A percentile compares a stretch with the other conserved stretches of the same genome.
These are phyloP conservation scores for Sicus ferrugineus DNA, from an alignment of 2,888 invertebrate species.

Conservation along the genomic window DNA sequence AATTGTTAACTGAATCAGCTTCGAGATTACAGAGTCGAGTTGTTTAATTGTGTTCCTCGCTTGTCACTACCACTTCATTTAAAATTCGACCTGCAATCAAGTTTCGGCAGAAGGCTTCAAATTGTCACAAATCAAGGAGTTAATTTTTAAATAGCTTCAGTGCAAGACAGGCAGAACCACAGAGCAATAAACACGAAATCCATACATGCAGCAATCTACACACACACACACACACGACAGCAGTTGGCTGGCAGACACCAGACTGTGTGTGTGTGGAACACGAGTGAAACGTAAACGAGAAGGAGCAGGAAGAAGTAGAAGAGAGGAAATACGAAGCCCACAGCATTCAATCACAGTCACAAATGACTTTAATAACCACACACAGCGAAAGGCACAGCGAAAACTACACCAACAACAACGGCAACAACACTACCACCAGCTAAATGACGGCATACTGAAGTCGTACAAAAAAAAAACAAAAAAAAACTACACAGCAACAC, in stretches of 20 bases:
- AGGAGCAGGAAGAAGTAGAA: not conserved
- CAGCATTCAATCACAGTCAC: constrained; percentile 20
- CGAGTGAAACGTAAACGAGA: constrained; percentile 15
- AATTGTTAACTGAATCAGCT: too few species aligned
- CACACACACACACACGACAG: constrained; percentile 17
- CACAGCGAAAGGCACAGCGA: not conserved
- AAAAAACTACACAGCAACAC: not conserved
- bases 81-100: too few species aligned
- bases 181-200: not conserved
- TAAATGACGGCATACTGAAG: too few species aligned
- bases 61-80: too few species aligned
- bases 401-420: not conserved
- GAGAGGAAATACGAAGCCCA: not conserved
- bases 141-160: not conserved
- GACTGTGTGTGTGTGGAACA: too few species aligned
- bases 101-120: too few species aligned
- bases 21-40: too few species aligned
- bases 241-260: too few species aligned
- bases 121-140: too few species aligned
- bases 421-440: not conserved
- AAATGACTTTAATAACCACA: constrained; percentile 20
- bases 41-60: too few species aligned
- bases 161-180: too few species aligned
- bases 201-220: constrained; percentile 1
- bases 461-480: not conserved